A percentile compares a stretch with the other conserved stretches of the same genome.
Evolutionary conservation across 2,113 vertebrate species (phyloP).

Genomic region (Larimichthys polyactis): DNA sequence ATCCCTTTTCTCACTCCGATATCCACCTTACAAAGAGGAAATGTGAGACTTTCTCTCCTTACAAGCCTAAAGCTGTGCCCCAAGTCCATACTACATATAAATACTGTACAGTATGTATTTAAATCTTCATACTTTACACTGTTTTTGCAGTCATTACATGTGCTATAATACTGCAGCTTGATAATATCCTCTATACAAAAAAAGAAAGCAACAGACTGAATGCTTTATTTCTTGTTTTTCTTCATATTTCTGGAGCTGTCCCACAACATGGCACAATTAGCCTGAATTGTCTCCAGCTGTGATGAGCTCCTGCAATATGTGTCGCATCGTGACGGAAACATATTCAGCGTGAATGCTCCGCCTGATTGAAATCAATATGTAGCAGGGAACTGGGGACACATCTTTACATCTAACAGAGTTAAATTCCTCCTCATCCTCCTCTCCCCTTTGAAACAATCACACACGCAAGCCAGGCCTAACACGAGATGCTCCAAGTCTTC

Average conservation of each 20-base stretch:
- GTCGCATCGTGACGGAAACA: neutral
- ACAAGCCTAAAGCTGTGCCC: constrained; percentile 30
- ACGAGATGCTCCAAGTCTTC: constrained; percentile 21
- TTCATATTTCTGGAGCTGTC: neutral
- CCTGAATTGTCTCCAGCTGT: neutral
- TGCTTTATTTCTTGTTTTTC: neutral
- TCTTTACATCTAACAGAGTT: constrained; percentile 39
- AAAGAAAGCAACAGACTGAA: neutral
- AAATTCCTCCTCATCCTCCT: neutral
- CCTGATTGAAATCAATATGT: constrained; percentile 6
- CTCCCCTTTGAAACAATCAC: constrained; percentile 35
- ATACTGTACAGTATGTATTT: neutral
- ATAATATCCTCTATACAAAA: neutral
- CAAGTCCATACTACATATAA: constrained; percentile 16
- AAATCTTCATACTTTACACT: neutral
- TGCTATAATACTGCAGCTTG: neutral
- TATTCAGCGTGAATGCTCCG: neutral
- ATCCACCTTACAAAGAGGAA: neutral
- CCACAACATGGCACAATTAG: neutral
- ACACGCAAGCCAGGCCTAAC: constrained; percentile 5
- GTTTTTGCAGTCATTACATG: neutral
- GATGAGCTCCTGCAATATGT: neutral
- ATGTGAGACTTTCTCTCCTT: neutral
- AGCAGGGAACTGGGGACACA: constrained; percentile 26
- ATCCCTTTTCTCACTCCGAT: constrained; percentile 5